A percentile compares a stretch with the other conserved stretches of the same genome.
Evolutionary conservation across 2,888 invertebrate genomes (phyloP).

Genomic region (Eristalis arbustorum): DNA sequence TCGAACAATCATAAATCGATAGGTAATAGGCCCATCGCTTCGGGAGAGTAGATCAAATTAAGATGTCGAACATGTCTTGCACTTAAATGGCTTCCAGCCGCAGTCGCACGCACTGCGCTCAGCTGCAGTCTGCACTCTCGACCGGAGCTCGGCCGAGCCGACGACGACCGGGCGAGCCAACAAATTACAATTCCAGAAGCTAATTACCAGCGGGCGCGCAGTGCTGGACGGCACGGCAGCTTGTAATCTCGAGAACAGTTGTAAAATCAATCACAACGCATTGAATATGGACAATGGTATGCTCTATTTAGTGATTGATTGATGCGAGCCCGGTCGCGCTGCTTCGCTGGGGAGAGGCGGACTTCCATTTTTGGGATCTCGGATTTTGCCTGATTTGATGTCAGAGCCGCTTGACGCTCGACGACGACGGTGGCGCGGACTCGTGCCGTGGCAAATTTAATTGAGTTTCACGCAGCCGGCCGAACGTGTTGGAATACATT

Average conservation of each 20-base stretch:
- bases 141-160: neutral
- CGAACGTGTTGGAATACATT: slow-evolving; percentile 51
- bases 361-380: slow-evolving; percentile 50
- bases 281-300: slow-evolving; percentile 63
- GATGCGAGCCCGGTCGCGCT: slow-evolving; percentile 29
- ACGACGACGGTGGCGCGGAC: slow-evolving; percentile 23
- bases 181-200: slow-evolving; percentile 69
- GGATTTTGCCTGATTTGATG: slow-evolving; percentile 38
- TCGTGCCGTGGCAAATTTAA: slow-evolving; percentile 60
- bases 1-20: slow-evolving; percentile 28
- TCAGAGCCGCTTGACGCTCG: slow-evolving; percentile 15
- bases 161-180: slow-evolving; percentile 3
- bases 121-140: neutral
- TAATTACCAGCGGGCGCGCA: slow-evolving; percentile 35
- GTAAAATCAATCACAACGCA: slow-evolving; percentile 61
- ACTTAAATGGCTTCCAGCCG: slow-evolving; percentile 58
- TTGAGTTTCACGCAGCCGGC: slow-evolving; percentile 55
- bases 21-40: slow-evolving; percentile 16
- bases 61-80: slow-evolving; percentile 67
- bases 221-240: neutral
- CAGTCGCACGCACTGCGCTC: slow-evolving; percentile 42
- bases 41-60: slow-evolving; percentile 66
- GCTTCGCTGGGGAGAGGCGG: slow-evolving; percentile 28
- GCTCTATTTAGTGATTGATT: slow-evolving; percentile 65
- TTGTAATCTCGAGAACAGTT: slow-evolving; percentile 48